Evolutionary conservation across 1,140 invertebrate species (phyloP).

Genomic region (Bombus consobrinus): DNA sequence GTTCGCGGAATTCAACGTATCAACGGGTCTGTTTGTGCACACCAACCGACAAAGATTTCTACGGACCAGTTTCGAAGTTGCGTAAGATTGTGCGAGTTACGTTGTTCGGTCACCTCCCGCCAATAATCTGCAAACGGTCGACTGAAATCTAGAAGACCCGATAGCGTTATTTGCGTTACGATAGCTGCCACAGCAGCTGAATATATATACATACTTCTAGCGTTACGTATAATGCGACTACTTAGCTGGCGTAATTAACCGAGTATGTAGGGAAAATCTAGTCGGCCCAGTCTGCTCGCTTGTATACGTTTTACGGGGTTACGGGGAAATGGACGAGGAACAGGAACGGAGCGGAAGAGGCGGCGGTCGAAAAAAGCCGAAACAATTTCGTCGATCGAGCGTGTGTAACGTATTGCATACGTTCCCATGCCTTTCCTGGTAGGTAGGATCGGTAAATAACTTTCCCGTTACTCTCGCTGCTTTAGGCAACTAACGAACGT

Average conservation of each 20-base stretch:
- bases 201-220: too few relatives aligned
- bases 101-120: too few relatives aligned
- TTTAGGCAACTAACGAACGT: conserved; percentile 49
- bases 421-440: conserved; percentile 9
- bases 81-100: too few relatives aligned
- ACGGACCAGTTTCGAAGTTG: not conserved
- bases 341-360: too few relatives aligned
- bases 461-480: conserved; percentile 38
- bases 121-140: not conserved
- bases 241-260: not conserved
- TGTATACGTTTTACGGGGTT: not conserved
- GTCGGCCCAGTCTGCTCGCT: not conserved
- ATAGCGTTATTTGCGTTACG: not conserved
- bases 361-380: conserved; percentile 14
- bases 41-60: not conserved
- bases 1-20: conserved; percentile 48
- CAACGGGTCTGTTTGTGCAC: not conserved
- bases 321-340: not conserved
- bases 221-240: not conserved
- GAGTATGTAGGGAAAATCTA: not conserved
- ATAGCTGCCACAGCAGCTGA: not conserved
- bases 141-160: not conserved
- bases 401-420: conserved; percentile 31
- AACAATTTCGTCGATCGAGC: conserved; percentile 48
- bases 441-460: conserved; percentile 36